A percentile compares a stretch with the other conserved stretches of the same genome.
Conservation (phyloP, 1,140 invertebrate genomes). For the Bombus sibiricus region DNA sequence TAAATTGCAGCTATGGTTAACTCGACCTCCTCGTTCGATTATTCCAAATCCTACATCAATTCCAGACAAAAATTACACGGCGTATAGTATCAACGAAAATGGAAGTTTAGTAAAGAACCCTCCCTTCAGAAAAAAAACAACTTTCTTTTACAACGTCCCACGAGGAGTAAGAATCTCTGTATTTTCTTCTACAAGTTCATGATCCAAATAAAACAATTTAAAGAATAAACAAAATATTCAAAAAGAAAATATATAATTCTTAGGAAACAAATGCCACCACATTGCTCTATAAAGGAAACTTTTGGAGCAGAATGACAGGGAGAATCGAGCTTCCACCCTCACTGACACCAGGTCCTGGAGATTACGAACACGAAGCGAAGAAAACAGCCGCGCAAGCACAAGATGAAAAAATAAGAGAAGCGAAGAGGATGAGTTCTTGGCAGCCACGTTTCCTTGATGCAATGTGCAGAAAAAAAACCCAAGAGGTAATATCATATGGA, state of each 20-base stretch:
- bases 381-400: conserved; percentile 41
- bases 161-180: conserved; percentile 32
- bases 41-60: conserved; percentile 22
- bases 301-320: conserved; percentile 69
- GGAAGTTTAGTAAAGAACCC: conserved; percentile 56
- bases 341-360: conserved; percentile 56
- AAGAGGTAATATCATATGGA: conserved; percentile 55
- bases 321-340: conserved; percentile 41
- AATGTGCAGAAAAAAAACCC: conserved; percentile 54
- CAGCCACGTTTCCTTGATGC: conserved; percentile 56
- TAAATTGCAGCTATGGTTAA: conserved; percentile 56
- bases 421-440: conserved; percentile 52
- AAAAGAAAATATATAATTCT: background rate
- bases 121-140: conserved; percentile 11
- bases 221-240: too few relatives aligned
- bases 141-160: conserved; percentile 55
- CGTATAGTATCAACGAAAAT: conserved; percentile 46
- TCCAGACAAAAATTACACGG: conserved; percentile 56
- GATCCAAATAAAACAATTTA: background rate
- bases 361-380: conserved; percentile 58
- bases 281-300: conserved; percentile 65
- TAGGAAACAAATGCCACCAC: conserved; percentile 62
- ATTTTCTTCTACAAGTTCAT: too few relatives aligned
- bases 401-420: conserved; percentile 57
- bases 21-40: conserved; percentile 48